Conservation (phyloP, 2,113 vertebrate genomes). For the Glareola pratincola region DNA sequence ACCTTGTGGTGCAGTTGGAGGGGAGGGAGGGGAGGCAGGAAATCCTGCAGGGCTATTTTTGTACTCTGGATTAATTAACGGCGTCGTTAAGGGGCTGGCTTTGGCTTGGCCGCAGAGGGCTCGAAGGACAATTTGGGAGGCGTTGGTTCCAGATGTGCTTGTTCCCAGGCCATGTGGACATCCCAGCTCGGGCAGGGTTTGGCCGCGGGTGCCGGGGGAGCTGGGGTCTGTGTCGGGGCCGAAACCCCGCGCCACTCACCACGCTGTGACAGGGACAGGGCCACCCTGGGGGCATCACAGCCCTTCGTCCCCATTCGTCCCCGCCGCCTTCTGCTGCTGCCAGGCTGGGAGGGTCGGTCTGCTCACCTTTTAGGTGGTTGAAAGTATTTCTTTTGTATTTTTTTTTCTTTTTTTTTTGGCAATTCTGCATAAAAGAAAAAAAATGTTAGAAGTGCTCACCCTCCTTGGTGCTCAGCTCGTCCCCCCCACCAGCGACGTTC, state of each 20-base stretch:
- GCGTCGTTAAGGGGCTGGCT: accelerated
- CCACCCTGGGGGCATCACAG: background rate
- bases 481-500: accelerated
- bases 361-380: background rate
- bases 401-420: background rate
- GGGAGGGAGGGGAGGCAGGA: background rate
- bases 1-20: background rate
- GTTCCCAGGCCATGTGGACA: background rate
- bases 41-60: background rate
- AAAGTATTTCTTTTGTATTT: background rate
- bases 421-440: background rate
- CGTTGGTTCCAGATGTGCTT: background rate
- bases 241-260: no score
- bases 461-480: background rate
- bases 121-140: background rate
- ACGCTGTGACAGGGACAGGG: background rate
- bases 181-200: background rate
- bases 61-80: background rate
- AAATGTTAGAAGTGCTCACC: background rate
- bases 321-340: background rate
- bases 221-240: background rate
- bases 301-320: no score
- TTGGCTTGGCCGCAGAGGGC: background rate
- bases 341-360: background rate
- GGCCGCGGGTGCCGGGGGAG: background rate